Base-by-base conservation (phyloP, 2,888 invertebrate genomes). In the Micoletzkya japonica region DNA sequence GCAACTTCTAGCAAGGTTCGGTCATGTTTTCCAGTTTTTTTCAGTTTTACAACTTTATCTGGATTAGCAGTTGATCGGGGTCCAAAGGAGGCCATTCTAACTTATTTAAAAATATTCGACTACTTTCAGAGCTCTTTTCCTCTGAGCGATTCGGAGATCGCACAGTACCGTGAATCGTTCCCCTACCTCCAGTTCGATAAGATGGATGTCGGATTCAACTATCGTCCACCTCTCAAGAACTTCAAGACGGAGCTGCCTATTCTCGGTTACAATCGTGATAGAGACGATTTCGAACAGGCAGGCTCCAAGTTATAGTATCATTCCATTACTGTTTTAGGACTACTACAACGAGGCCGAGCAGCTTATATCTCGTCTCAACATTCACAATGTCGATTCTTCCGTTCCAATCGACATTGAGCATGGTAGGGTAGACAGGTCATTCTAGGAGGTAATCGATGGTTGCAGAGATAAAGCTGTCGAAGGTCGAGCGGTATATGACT, bases 271-370 rank as follows among this genome's bases (percentile, higher is more conserved):
- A 66, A 24, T 17, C 52, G 34, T 4, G 54, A 54, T 10, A 37
- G 64, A 17, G 54, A 66, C 28, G 64, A 66, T 6, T 54, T 28
- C 6, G 64, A 66, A 49, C 4, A 37, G 20, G 64, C 54, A 34
- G 34, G 52, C 34, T 14, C 2, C 1, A 59, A 3, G 24, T 26
- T 10, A 39, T 39, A 39, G 39, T 39, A 10, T 7, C 39, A 39
- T 39, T 39, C 10, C 17, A 36, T 34, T 20, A 37, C 24, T 57
- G 0, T 34, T 60, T 2, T 30, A 66, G 64, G 64, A 66, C 20
- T 66, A 26, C 64, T 66, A 26, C 64, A 54, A 66, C 37, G 64
- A 66, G 0, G 64, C 54, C 37, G 64, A 66, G 10, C 37, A 36
- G 52, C 37, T 66, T 37, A 36, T 66, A 17, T 66, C 64, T 28